phyloP scores from a whole-genome alignment of 2,888 invertebrate genomes.

The Drosophila incognita region DNA sequence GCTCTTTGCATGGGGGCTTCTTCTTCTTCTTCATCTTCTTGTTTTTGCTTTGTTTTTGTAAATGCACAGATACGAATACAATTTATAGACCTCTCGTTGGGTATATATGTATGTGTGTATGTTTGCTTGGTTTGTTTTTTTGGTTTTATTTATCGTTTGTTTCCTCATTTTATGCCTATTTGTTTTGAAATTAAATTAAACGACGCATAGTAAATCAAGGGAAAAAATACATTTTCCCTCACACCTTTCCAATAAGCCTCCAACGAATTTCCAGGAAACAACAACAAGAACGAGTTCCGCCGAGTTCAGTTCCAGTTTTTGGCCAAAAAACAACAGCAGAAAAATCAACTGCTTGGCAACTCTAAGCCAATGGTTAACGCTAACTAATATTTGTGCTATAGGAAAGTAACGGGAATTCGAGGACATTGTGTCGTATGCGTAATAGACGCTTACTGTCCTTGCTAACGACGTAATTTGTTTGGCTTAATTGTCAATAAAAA shows the following conservation, averaged over 20 bases:
- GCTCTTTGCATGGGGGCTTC: slow-evolving; percentile 58
- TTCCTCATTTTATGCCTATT: slow-evolving; percentile 76
- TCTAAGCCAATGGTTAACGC: neutral
- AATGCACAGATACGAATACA: slow-evolving; percentile 51
- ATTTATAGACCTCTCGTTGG: slow-evolving; percentile 39
- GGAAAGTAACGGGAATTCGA: neutral
- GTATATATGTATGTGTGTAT: slow-evolving; percentile 22
- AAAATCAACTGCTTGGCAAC: slow-evolving; percentile 2
- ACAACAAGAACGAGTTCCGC: slow-evolving; percentile 32
- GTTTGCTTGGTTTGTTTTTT: slow-evolving; percentile 42
- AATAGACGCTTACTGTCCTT: slow-evolving; percentile 50
- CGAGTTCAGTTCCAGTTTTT: slow-evolving; percentile 9
- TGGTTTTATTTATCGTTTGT: slow-evolving; percentile 72
- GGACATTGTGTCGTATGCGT: slow-evolving; percentile 58
- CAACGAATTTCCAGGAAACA: slow-evolving; percentile 5
- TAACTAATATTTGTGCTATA: neutral
- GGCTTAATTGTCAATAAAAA: slow-evolving; percentile 75
- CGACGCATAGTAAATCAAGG: slow-evolving; percentile 68
- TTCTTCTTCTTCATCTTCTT: slow-evolving; percentile 22
- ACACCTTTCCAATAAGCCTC: neutral
- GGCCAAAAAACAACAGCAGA: neutral
- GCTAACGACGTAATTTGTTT: slow-evolving; percentile 71
- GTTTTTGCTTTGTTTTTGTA: slow-evolving; percentile 45
- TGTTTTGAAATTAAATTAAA: slow-evolving; percentile 79
- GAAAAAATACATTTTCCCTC: slow-evolving; percentile 18